phyloP scores from a whole-genome alignment of 2,888 invertebrate genomes.

The Tiliacea citrago region DNA sequence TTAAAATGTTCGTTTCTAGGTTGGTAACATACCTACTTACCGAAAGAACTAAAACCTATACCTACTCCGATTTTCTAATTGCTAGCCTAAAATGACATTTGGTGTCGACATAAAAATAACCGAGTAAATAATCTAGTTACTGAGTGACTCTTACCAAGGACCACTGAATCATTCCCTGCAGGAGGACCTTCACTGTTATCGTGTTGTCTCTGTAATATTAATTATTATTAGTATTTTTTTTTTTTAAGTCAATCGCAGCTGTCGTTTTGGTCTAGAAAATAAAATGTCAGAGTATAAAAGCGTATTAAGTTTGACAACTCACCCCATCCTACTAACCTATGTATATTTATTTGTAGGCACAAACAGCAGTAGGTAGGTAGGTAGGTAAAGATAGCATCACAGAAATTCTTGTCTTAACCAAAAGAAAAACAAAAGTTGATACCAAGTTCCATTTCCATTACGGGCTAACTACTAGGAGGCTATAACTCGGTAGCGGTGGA shows the following conservation, averaged over 20 bases:
- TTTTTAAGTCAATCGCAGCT: no score
- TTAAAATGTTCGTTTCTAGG: background rate
- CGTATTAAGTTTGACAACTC: background rate
- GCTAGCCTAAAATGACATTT: no score
- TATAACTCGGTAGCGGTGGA: conserved; percentile 74
- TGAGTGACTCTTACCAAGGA: no score
- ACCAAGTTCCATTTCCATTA: conserved; percentile 76
- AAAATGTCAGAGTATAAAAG: no score
- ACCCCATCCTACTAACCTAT: background rate
- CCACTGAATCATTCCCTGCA: no score
- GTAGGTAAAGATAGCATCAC: background rate
- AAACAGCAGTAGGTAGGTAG: background rate
- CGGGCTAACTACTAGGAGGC: conserved; percentile 72
- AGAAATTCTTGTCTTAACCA: conserved; percentile 15
- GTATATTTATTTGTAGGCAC: background rate
- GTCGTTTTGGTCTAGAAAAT: no score
- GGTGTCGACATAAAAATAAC: no score
- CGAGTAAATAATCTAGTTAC: no score
- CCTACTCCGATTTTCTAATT: no score
- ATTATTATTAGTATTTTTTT: no score
- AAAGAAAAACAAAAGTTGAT: conserved; percentile 62
- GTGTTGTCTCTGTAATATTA: no score
- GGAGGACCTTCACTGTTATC: no score
- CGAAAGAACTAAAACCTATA: background rate
- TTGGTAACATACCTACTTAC: background rate